These are phyloP conservation scores for Xyliphius kryptos DNA, from an alignment of 2,113 vertebrate species.

Conservation along the genomic window DNA sequence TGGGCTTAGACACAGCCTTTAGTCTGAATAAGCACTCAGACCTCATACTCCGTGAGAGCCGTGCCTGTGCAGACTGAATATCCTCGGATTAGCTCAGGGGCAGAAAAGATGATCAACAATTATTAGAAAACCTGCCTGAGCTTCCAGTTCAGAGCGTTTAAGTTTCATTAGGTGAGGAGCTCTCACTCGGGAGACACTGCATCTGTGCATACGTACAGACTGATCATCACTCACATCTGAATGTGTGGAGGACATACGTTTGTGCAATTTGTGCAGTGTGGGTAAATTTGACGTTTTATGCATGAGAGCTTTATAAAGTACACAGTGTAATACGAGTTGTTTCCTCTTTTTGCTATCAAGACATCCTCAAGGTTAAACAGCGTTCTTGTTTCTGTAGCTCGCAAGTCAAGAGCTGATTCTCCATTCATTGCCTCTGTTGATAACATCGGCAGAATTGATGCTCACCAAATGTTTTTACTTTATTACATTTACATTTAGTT, in stretches of 20 bases:
- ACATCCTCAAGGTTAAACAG: no score
- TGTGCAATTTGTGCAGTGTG: no score
- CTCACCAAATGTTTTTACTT: no score
- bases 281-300: no score
- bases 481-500: no score
- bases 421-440: no score
- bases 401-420: no score
- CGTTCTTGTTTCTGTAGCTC: no score
- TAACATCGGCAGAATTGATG: no score
- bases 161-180: constrained; percentile 4
- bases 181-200: not conserved
- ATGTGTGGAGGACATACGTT: not conserved
- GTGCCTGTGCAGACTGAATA: constrained; percentile 6
- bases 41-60: constrained; percentile 3
- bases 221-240: not conserved
- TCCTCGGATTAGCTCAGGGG: constrained; percentile 20
- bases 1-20: not conserved
- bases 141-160: constrained; percentile 7
- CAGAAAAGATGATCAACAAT: constrained; percentile 13
- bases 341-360: no score
- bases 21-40: not conserved
- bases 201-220: not conserved
- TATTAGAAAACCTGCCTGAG: constrained; percentile 16
- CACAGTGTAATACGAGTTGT: no score
- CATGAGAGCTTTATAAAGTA: no score